Evolutionary conservation across 64 coral and sea anemone species (phyloP).

Genomic region (Acropora tenuis): DNA sequence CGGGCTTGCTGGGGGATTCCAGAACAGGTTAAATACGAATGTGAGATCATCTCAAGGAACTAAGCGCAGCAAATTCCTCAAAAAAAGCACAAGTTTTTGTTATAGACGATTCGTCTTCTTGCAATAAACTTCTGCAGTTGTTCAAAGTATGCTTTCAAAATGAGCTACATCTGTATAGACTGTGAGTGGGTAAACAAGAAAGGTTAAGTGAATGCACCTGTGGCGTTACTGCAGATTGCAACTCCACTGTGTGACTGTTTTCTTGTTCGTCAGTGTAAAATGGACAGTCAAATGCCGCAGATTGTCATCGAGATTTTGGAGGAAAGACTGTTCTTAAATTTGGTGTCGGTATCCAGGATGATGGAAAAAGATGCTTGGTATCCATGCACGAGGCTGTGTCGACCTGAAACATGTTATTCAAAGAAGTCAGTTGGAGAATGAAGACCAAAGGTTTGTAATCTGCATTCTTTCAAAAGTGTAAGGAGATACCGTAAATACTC

Average conservation of each 20-base stretch:
- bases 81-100: background rate
- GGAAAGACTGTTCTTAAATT: constrained; percentile 87
- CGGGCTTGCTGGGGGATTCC: background rate
- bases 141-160: too few relatives aligned
- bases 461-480: too few relatives aligned
- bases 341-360: constrained; percentile 92
- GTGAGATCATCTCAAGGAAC: background rate
- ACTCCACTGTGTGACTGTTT: too few relatives aligned
- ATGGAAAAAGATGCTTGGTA: constrained; percentile 84
- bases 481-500: too few relatives aligned
- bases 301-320: constrained; percentile 73
- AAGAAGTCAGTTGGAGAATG: constrained; percentile 39
- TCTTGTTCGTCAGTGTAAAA: constrained; percentile 60
- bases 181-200: too few relatives aligned
- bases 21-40: background rate
- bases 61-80: background rate
- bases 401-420: constrained; percentile 83
- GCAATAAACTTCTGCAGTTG: too few relatives aligned
- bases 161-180: too few relatives aligned
- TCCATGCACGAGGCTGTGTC: constrained; percentile 79
- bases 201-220: too few relatives aligned
- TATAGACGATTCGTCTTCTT: too few relatives aligned
- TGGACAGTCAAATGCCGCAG: constrained; percentile 43
- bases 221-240: too few relatives aligned
- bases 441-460: background rate